Base-by-base conservation (phyloP, 2,888 invertebrate genomes). In the Rhingia rostrata region DNA sequence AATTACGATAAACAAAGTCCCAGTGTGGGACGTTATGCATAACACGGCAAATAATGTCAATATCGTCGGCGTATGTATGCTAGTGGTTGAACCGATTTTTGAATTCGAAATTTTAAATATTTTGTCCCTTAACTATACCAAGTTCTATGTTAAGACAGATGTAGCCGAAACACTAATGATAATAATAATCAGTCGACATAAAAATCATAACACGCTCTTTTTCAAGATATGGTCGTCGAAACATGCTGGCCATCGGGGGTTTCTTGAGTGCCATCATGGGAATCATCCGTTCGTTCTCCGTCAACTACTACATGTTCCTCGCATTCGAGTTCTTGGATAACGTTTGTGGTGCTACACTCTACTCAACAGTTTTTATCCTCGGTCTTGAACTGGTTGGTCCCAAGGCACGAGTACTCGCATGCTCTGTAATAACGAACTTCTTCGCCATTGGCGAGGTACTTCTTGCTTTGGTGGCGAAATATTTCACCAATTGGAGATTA, bases 361-460 rank as follows among this genome's bases (percentile, higher is more conserved):
- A 94, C 88, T 94, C 94, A 4, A 94, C 95, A 0, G 94, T 94
- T 75, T 96, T 95, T 89, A 94, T 96, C 87, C 87, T 92, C 2
- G 95, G 95, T 94, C 92, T 96, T 86, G 97, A 97, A 90, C 93
- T 96, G 91, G 94, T 96, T 33, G 95, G 95, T 0, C 95, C 95
- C 7, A 93, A 94, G 80, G 94, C 94, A 63, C 93, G 97, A 43
- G 95, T 96, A 22, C 90, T 96, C 45, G 95, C 94, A 4, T 95
- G 96, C 81, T 93, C 95, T 63, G 91, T 96, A 54, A 93, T 95
- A 6, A 94, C 95, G 63, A 93, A 95, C 10, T 95, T 95, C 78
- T 94, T 95, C 88, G 94, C 96, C 0, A 87, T 94, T 39, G 96
- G 96, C 0, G 94, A 95, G 88, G 93, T 95, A 1, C 88, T 94